These are phyloP conservation scores for Diloba caeruleocephala DNA, from an alignment of 2,888 invertebrate species.

Conservation along the genomic window DNA sequence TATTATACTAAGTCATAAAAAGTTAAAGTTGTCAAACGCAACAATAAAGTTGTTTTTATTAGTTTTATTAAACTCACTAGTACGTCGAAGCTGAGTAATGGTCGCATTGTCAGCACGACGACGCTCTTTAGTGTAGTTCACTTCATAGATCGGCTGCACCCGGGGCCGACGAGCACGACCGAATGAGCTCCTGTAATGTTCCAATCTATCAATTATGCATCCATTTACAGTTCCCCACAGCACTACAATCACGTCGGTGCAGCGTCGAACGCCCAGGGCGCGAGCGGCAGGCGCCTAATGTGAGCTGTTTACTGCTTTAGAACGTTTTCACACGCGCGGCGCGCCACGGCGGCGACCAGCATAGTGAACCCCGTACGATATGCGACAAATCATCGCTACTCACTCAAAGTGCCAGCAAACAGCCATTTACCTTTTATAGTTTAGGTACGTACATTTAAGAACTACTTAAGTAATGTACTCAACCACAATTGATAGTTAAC, in stretches of 20 bases:
- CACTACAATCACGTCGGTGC: not conserved
- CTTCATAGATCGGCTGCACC: not conserved
- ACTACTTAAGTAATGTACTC: too few species aligned
- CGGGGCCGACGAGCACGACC: not conserved
- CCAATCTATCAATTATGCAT: not conserved
- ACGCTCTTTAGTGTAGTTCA: not conserved
- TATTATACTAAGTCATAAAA: not conserved
- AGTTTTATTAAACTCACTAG: not conserved
- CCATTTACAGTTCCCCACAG: not conserved
- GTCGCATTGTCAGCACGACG: not conserved
- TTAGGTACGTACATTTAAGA: too few species aligned
- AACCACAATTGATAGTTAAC: too few species aligned
- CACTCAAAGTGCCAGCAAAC: too few species aligned
- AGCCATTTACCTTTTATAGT: too few species aligned
- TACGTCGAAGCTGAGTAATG: not conserved
- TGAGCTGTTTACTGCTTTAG: constrained; percentile 4
- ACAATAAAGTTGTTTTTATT: not conserved
- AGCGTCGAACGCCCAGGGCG: not conserved
- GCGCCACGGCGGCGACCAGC: not conserved
- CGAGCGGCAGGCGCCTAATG: not conserved
- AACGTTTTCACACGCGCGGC: not conserved
- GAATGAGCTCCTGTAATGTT: not conserved
- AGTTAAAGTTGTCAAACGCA: not conserved
- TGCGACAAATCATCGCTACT: not conserved
- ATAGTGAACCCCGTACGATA: not conserved